A percentile compares a stretch with the other conserved stretches of the same genome.
Evolutionary conservation across 2,797 vertebrate genomes (phyloP).

Genomic region (Labroides dimidiatus): DNA sequence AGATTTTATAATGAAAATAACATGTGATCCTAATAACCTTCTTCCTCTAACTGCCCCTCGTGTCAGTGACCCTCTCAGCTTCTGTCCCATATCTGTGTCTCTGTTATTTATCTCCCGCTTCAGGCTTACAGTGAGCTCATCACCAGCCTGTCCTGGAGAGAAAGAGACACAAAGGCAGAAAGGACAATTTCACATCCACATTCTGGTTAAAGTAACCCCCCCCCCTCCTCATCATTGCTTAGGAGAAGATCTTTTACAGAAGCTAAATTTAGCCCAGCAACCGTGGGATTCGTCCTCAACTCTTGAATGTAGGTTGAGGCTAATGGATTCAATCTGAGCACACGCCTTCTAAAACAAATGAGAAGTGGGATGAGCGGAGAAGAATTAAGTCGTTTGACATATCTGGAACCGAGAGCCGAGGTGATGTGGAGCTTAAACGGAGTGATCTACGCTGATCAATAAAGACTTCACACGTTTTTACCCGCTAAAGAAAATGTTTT

Average conservation of each 20-base stretch:
- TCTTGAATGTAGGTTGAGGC: conserved; percentile 79
- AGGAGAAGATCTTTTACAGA: conserved; percentile 49
- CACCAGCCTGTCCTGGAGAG: conserved; percentile 61
- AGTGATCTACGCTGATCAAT: background rate
- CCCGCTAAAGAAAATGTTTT: background rate
- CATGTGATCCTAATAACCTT: conserved; percentile 7
- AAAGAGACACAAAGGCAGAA: conserved; percentile 62
- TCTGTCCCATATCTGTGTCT: conserved; percentile 12
- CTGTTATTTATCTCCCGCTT: conserved; percentile 43
- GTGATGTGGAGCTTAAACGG: conserved; percentile 2
- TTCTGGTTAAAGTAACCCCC: conserved; percentile 42
- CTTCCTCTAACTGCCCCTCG: conserved; percentile 3
- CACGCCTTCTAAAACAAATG: conserved; percentile 35
- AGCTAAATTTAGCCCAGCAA: conserved; percentile 75
- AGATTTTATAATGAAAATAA: background rate
- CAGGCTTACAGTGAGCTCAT: conserved; percentile 38
- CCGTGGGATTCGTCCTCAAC: conserved; percentile 79
- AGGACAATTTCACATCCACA: conserved; percentile 67
- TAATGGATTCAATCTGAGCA: conserved; percentile 58
- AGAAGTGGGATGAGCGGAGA: conserved; percentile 18
- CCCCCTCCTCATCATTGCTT: too few relatives aligned
- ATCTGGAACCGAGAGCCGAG: conserved; percentile 1
- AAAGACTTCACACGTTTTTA: background rate
- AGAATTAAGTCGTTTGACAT: background rate
- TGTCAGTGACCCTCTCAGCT: conserved; percentile 20